phyloP scores from a whole-genome alignment of 2,113 vertebrate species.

The Tragelaphus strepsiceros region DNA sequence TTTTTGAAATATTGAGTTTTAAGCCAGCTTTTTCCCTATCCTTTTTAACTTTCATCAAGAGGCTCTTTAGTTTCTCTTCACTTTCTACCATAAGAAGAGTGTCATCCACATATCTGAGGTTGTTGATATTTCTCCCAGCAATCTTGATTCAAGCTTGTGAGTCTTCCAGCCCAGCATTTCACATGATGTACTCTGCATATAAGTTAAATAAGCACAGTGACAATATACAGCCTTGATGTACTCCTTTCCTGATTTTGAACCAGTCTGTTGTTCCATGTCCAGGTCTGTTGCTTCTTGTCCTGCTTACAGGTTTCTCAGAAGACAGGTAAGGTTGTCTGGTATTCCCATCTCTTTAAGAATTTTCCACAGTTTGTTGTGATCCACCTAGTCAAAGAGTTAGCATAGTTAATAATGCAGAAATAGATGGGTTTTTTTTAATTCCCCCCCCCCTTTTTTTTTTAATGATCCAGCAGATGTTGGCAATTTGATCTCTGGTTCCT shows the following conservation, averaged over 20 bases:
- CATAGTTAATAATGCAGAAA: not conserved
- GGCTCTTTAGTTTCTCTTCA: not conserved
- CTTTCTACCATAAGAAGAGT: not conserved
- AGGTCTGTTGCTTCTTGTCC: not conserved
- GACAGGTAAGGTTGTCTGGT: not conserved
- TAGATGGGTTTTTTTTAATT: not conserved
- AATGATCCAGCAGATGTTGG: not conserved
- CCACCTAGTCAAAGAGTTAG: not conserved
- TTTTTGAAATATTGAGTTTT: not conserved
- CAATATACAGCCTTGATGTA: not conserved
- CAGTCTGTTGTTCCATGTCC: not conserved
- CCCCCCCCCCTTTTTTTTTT: fast-evolving
- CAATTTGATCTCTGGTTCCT: not conserved
- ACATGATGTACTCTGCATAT: not conserved
- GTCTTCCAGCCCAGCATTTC: not conserved
- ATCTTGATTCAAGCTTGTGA: not conserved
- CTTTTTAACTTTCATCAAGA: not conserved
- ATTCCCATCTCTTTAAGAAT: not conserved
- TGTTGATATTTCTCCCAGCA: not conserved
- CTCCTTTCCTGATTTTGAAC: not conserved
- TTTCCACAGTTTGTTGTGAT: not conserved
- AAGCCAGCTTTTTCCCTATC: not conserved
- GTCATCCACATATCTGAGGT: not conserved
- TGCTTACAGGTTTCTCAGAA: not conserved
- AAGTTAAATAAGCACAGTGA: not conserved